A percentile compares a stretch with the other conserved stretches of the same genome.
These are phyloP conservation scores for Oeneis ivallda DNA, from an alignment of 2,888 invertebrate genomes.

Conservation along the genomic window DNA sequence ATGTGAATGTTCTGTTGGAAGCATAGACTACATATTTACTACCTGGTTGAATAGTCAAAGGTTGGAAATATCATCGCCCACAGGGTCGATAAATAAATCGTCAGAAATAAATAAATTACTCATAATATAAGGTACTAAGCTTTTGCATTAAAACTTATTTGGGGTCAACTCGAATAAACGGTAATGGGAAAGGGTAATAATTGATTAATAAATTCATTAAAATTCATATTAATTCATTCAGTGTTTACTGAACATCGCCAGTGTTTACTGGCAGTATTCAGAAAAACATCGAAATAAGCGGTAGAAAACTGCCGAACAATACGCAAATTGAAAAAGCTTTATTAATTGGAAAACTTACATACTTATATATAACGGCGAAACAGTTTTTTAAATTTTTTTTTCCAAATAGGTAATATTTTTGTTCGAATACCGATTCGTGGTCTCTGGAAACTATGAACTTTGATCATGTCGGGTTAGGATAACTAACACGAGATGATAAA, in stretches of 20 bases:
- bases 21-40: too few relatives aligned
- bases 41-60: too few relatives aligned
- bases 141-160: background rate
- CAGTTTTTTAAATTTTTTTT: background rate
- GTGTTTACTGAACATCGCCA: background rate
- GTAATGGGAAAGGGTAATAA: background rate
- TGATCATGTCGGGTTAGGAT: too few relatives aligned
- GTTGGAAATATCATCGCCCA: too few relatives aligned
- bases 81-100: too few relatives aligned
- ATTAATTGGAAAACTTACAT: conserved; percentile 12
- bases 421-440: too few relatives aligned
- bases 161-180: background rate
- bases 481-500: too few relatives aligned
- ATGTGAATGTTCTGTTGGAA: too few relatives aligned
- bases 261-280: background rate
- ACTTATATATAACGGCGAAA: background rate
- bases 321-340: conserved; percentile 5
- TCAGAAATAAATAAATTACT: background rate
- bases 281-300: background rate
- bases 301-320: background rate
- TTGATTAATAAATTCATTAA: background rate
- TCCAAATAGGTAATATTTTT: background rate
- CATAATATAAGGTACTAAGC: background rate
- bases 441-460: too few relatives aligned
- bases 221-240: background rate